These are phyloP conservation scores for Cotesia congregata DNA, from an alignment of 2,888 invertebrate genomes.

Conservation along the genomic window DNA sequence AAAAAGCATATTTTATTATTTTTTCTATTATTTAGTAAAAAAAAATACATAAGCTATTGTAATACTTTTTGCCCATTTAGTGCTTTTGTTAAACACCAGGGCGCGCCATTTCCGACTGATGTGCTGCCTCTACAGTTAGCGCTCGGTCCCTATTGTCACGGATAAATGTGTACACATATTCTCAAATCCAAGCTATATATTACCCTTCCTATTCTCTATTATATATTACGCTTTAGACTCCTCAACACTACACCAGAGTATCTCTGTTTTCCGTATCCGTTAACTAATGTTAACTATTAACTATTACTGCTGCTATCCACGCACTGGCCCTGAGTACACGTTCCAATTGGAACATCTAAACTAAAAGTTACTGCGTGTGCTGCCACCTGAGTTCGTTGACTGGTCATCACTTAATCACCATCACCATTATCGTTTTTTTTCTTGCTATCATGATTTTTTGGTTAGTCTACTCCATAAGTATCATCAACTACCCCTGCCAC, in stretches of 20 bases:
- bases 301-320: neutral
- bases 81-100: too few relatives aligned
- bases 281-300: neutral
- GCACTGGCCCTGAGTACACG: neutral
- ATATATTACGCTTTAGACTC: neutral
- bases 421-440: slow-evolving; percentile 2
- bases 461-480: neutral
- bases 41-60: too few relatives aligned
- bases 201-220: slow-evolving; percentile 18
- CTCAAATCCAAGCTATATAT: neutral
- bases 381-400: slow-evolving; percentile 39
- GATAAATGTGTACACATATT: neutral
- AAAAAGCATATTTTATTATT: too few relatives aligned
- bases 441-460: slow-evolving; percentile 66
- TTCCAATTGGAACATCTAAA: slow-evolving; percentile 13
- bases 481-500: neutral
- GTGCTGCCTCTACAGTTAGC: too few relatives aligned
- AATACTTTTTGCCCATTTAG: too few relatives aligned
- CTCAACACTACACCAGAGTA: neutral
- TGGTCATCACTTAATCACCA: slow-evolving; percentile 41
- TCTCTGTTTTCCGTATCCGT: neutral
- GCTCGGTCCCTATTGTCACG: too few relatives aligned
- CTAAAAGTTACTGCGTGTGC: slow-evolving; percentile 10
- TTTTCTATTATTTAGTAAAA: too few relatives aligned
- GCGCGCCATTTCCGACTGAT: too few relatives aligned